Conservation (phyloP, 2,888 invertebrate species). For the Drosophila demipolita region DNA sequence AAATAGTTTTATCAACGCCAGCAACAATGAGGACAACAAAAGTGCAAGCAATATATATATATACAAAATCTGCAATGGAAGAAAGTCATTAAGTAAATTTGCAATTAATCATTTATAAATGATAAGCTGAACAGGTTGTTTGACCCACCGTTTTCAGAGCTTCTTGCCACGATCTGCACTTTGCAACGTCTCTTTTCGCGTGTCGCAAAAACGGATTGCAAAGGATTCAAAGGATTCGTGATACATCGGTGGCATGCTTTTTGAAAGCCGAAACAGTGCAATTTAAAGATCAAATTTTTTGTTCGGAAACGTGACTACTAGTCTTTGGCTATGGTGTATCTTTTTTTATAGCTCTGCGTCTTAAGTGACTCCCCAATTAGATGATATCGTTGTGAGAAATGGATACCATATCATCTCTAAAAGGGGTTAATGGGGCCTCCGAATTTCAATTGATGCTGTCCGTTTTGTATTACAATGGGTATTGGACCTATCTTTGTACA, state of each 20-base stretch:
- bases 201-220: no score
- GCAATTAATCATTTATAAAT: not conserved
- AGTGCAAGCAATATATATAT: not conserved
- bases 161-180: not conserved
- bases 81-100: not conserved
- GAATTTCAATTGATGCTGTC: not conserved
- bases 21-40: not conserved
- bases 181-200: not conserved
- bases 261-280: not conserved
- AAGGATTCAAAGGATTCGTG: not conserved
- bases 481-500: not conserved
- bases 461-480: not conserved
- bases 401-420: not conserved
- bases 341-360: not conserved
- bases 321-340: not conserved
- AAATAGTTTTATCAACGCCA: not conserved
- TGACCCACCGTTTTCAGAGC: not conserved
- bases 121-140: not conserved
- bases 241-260: not conserved
- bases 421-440: not conserved
- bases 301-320: not conserved
- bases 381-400: fast-evolving
- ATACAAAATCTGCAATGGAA: not conserved
- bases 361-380: not conserved
- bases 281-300: not conserved